Base-by-base conservation (phyloP, 2,888 invertebrate species). In the Cartodere bifasciata region DNA sequence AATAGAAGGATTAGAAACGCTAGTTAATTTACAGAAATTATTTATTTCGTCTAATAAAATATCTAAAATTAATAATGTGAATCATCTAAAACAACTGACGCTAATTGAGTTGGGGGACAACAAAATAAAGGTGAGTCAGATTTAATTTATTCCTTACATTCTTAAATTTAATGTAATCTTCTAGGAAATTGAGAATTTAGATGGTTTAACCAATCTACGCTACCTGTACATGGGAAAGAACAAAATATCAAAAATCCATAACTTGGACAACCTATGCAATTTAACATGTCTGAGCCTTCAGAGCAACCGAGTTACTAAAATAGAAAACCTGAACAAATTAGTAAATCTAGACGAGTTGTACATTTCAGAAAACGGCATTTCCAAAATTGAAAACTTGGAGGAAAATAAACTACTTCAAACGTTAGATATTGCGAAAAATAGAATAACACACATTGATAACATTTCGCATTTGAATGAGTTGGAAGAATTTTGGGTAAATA, bases 81-180 rank as follows among this genome's bases (percentile, higher is more conserved):
- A 71, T 29, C 76, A 81, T 55, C 63, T 97, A 30, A 69, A 70
- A 1, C 75, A 82, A 36, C 61, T 98, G 22, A 80, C 78, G 23
- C 66, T 88, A 55, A 61, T 98, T 4, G 98, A 99, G 57, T 62
- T 99, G 31, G 98, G 98, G 1, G 91, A 95, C 46, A 99, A 99
- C 58, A 83, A 79, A 55, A 73, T 94, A 45, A 68, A 87, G 56
- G 85, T 85, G 62, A 57, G 63, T 55, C 29, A 17, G 6, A 16
- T 28, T 31, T 27, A 24, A 15, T 14, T 16, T 11, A 17, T n/a
- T 17, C 20, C 20, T 9, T 17, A 9, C 9, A 7, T 7, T 17
- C 6, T 6, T 17, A 9, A 7, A 17, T 9, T 17, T 17, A 6
- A 7, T 21, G 7, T 20, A 6, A 13, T 23, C 56, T 62, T 42